Base-by-base conservation (phyloP, 2,888 invertebrate genomes). In the Parnassius orleans region DNA sequence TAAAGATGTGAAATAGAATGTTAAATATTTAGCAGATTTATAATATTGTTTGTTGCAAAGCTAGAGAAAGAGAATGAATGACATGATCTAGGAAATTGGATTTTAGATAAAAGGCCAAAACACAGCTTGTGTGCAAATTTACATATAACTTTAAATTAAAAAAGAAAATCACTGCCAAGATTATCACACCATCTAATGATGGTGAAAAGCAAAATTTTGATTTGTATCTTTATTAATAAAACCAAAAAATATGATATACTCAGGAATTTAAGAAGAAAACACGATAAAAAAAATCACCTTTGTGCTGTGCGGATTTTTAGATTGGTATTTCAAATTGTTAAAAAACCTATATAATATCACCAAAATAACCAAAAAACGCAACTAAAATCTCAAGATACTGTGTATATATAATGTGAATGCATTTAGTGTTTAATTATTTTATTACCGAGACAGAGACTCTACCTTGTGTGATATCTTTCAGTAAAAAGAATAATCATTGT, bases 401-500 rank as follows among this genome's bases (percentile, higher is more conserved):
- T 59, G 59, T 59, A 59, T 53, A 59, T 59, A 59, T 53, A 63
- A 41, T 63, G 50, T 63, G 54, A 58, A 53, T 54, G 62, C 54
- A 63, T 63, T 63, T 58, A 63, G 58, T 63, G 42, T 51, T 43
- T 53, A 58, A 53, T 48, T 53, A 56, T 57, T 60, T 53, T 54
- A 50, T 54, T 44, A 41, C 48, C 14, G 53, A 57, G 57, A 46
- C 14, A 56, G 43, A 57, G 60, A 52, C 53, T 60, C 56, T 56
- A 24, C 11, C 53, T 33, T 47, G 57, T 63, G 62, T 68, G 68
- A 68, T 70, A 70, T 66, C 66, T 59, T 64, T 65, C 57, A 65
- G 58, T 67, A 60, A 68, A 67, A 65, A 65, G 68, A 57, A 55
- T 71, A 67, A 66, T 43, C 55, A 61, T 66, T 67, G 66, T 63